phyloP scores from a whole-genome alignment of 2,888 invertebrate genomes.

The Helleia helle region DNA sequence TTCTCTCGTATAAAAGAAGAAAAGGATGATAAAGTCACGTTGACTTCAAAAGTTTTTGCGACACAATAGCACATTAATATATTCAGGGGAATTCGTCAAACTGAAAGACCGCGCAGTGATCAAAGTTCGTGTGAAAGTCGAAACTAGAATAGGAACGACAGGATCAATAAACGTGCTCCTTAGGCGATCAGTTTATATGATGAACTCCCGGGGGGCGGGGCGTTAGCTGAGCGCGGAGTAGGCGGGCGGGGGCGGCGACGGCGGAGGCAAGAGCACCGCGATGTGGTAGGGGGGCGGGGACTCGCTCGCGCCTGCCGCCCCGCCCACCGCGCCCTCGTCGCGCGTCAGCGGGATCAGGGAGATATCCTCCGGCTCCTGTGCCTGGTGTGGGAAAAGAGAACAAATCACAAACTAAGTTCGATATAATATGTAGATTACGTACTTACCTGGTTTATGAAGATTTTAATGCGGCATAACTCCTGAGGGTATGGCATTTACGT shows the following conservation, averaged over 20 bases:
- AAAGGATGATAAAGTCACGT: no score
- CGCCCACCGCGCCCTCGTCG: constrained; percentile 24
- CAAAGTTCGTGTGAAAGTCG: no score
- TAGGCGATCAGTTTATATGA: constrained; percentile 41
- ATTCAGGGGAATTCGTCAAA: no score
- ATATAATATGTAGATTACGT: no score
- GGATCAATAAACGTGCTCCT: no score
- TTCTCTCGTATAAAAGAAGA: no score
- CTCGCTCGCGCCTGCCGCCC: constrained; percentile 33
- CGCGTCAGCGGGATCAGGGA: constrained; percentile 43
- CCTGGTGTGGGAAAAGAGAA: no score
- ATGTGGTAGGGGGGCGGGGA: constrained; percentile 89
- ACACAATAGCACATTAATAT: background rate
- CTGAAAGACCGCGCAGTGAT: no score
- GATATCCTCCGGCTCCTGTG: constrained; percentile 37
- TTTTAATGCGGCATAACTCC: no score
- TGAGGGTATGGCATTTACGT: background rate
- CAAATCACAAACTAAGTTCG: no score
- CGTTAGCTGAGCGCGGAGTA: constrained; percentile 83
- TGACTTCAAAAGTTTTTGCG: no score
- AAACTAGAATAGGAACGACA: background rate
- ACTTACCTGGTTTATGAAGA: no score
- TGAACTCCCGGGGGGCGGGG: constrained; percentile 44
- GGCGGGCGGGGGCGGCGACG: constrained; percentile 74
- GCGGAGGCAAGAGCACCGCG: constrained; percentile 80